A percentile compares a stretch with the other conserved stretches of the same genome.
Conservation (phyloP, 1,140 invertebrate genomes). For the Pseudoatta argentina region DNA sequence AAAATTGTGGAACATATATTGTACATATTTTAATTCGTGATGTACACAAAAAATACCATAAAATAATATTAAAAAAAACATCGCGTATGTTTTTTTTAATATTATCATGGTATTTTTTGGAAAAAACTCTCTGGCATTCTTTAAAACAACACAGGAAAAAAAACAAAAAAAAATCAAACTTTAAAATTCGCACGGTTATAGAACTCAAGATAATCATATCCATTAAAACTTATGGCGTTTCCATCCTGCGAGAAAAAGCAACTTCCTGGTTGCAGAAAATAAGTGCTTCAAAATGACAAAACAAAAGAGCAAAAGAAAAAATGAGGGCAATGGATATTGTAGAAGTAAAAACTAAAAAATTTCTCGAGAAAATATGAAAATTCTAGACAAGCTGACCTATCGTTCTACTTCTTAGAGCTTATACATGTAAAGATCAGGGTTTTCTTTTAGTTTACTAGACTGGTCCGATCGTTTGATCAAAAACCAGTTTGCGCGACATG, state of each 20-base stretch:
- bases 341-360: conserved; percentile 8
- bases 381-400: conserved; percentile 54
- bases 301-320: conserved; percentile 4
- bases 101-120: too few relatives aligned
- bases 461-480: conserved; percentile 71
- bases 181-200: conserved; percentile 13
- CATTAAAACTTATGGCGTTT: conserved; percentile 48
- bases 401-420: conserved; percentile 60
- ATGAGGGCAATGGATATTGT: background rate
- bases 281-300: conserved; percentile 18
- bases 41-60: conserved; percentile 28
- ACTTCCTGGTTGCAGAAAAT: conserved; percentile 33
- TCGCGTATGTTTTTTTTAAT: too few relatives aligned
- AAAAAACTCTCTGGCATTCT: background rate
- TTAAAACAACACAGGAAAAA: background rate
- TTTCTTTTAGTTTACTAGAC: conserved; percentile 64
- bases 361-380: conserved; percentile 30
- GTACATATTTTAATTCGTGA: background rate
- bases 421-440: conserved; percentile 37
- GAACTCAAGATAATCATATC: conserved; percentile 27
- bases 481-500: conserved; percentile 71
- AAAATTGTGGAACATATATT: background rate
- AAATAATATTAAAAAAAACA: conserved; percentile 5
- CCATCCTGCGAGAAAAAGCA: conserved; percentile 21
- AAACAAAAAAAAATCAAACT: conserved; percentile 27